Conservation (phyloP, 2,113 vertebrate genomes). For the Cygnus atratus region DNA sequence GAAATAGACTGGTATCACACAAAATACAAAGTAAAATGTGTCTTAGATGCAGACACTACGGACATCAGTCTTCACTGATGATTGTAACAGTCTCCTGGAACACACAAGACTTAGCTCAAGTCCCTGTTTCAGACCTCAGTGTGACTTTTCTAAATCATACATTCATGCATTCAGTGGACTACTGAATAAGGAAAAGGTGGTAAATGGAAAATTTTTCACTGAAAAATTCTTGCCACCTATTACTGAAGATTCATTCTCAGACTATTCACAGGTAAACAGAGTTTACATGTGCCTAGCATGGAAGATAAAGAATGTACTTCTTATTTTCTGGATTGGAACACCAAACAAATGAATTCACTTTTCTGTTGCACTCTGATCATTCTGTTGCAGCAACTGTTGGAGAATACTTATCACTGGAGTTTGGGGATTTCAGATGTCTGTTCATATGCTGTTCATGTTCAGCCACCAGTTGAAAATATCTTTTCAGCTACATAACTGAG, state of each 20-base stretch:
- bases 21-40: neutral
- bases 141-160: neutral
- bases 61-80: neutral
- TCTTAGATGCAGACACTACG: neutral
- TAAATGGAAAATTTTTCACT: neutral
- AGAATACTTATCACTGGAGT: neutral
- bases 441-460: neutral
- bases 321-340: neutral
- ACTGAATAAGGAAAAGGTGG: neutral
- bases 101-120: neutral
- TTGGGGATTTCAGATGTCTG: neutral
- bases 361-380: neutral
- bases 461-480: neutral
- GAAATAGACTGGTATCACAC: neutral
- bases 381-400: neutral
- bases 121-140: neutral
- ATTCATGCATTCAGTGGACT: neutral
- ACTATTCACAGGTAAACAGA: neutral
- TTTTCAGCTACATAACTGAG: neutral
- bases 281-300: neutral
- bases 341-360: neutral
- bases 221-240: neutral
- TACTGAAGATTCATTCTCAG: neutral
- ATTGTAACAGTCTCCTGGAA: neutral
- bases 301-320: neutral